Base-by-base conservation (phyloP, 1,140 invertebrate genomes). In the Drosophila murphyi region DNA sequence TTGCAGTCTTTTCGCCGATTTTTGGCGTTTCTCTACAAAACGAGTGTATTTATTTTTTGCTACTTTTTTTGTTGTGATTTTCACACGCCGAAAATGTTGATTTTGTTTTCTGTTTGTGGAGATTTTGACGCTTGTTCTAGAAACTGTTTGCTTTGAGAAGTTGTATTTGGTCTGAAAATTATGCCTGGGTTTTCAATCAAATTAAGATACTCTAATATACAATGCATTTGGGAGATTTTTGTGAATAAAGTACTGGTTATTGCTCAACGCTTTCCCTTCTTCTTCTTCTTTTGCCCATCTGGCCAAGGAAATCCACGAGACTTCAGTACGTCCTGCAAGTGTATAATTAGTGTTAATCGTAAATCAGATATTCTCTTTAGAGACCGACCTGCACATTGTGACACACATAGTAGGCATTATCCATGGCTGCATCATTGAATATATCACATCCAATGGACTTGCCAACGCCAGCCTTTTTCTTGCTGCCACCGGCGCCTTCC, bases 401-500 rank as follows among this genome's bases (percentile, higher is more conserved):
- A 82, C 97, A 97, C 2, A 96, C 96, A 82, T 96, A 96, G 90
- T 97, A 97, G 3, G 97, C 96, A 86, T 97, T 97, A 75, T 97
- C 95, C 96, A 97, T 97, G 0, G 96, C 96, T n/a, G 96, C 95
- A 76, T 97, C 96, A 60, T 96, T 97, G 63, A 97, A 96, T 72
- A 97, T 96, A 76, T 97, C 96, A 41, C 96, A 96, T 10, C 95
- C 94, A 72, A 95, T 95, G 69, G 94, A 94, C 72, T 94, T 94
- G 2, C 94, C 94, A 73, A 95, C 95, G 12, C 95, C 94, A 1
- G 93, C 94, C 72, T 95, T 95, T 75, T 95, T 94, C 71, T 95
- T 92, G n/a, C 89, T 90, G 2, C 72, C 75, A 0, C 67, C 72
- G 6, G 10, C 60, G 2, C 81, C 82, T 5, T 90, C 88, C 80